Conservation (phyloP, 2,113 vertebrate genomes). For the Lampris megalopsis region DNA sequence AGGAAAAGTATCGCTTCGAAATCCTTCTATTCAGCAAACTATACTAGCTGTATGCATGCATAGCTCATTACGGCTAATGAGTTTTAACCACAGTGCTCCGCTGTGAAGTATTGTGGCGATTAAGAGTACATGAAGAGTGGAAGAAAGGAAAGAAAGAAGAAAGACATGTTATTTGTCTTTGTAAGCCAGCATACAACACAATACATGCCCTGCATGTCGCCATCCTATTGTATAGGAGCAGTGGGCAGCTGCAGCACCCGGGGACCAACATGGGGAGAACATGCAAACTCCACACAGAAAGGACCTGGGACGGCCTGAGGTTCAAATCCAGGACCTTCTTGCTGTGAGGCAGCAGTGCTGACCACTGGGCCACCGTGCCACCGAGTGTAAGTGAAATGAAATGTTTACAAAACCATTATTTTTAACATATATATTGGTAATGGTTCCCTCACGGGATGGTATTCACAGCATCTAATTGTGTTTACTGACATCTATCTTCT, state of each 20-base stretch:
- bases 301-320: no score
- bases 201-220: no score
- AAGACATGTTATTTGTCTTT: no score
- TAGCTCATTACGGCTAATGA: not conserved
- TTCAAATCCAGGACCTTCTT: no score
- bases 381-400: constrained; percentile 3
- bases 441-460: constrained; percentile 48
- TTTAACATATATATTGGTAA: constrained; percentile 23
- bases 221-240: no score
- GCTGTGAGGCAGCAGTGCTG: no score
- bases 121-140: not conserved
- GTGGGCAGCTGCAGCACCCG: no score
- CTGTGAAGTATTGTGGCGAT: not conserved
- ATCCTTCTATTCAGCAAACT: not conserved
- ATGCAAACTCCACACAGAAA: no score
- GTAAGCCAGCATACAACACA: no score
- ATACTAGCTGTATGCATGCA: not conserved
- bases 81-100: not conserved
- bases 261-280: no score
- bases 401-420: constrained; percentile 33
- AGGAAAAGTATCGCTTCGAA: not conserved
- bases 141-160: constrained; percentile 3
- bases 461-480: constrained; percentile 68
- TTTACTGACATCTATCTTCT: constrained; percentile 64
- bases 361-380: no score